A percentile compares a stretch with the other conserved stretches of the same genome.
phyloP scores from a whole-genome alignment of 2,113 vertebrate genomes.

The Xenotilapia longispinis region DNA sequence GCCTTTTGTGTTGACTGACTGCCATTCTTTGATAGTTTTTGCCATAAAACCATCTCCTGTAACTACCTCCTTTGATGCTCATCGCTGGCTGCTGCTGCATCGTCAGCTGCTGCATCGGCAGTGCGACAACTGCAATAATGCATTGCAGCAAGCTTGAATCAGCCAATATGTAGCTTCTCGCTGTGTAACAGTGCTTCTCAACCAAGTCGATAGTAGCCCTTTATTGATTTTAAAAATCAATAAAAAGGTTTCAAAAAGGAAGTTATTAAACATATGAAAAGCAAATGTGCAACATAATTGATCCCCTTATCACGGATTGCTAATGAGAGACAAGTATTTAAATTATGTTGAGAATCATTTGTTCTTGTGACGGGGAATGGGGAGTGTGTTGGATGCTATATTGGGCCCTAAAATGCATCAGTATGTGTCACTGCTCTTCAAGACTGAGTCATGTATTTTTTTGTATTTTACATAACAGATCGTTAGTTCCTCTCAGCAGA shows the following conservation, averaged over 20 bases:
- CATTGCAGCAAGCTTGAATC: conserved; percentile 20
- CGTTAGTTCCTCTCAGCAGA: not conserved
- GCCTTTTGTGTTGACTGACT: conserved; percentile 3
- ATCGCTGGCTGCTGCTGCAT: conserved; percentile 2
- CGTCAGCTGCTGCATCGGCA: conserved; percentile 29
- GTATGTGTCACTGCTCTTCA: conserved; percentile 1
- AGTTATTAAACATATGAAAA: not conserved
- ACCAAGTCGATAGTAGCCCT: not conserved
- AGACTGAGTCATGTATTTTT: not conserved
- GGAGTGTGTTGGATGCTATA: not conserved
- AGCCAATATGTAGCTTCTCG: not conserved
- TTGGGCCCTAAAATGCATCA: conserved; percentile 26
- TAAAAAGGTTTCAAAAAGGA: not conserved
- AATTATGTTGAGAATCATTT: conserved; percentile 45
- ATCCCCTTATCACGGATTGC: not conserved
- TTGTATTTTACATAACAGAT: conserved; percentile 8
- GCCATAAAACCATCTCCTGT: not conserved
- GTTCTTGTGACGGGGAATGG: not conserved
- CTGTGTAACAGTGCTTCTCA: conserved; percentile 30
- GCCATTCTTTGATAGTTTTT: not conserved
- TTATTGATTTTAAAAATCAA: not conserved
- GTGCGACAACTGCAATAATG: conserved; percentile 28
- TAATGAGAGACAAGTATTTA: not conserved
- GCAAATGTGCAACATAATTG: not conserved
- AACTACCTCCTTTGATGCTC: not conserved